A percentile compares a stretch with the other conserved stretches of the same genome.
These are phyloP conservation scores for Zosterops japonicus DNA, from an alignment of 2,113 vertebrate genomes.

Conservation along the genomic window DNA sequence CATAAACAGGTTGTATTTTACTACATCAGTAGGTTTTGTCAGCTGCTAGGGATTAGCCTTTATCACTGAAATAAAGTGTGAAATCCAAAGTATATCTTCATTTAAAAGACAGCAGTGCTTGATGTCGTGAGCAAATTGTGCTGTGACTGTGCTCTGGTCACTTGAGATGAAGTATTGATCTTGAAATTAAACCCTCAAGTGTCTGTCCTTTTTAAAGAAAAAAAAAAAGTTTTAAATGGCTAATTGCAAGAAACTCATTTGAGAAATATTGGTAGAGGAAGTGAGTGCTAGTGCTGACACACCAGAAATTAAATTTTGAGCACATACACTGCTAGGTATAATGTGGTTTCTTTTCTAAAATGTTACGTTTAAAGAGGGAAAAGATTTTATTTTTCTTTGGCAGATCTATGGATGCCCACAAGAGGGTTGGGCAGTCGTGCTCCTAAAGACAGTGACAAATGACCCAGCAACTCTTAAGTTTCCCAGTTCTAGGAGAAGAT, in stretches of 20 bases:
- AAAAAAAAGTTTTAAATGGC: background rate
- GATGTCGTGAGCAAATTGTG: background rate
- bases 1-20: background rate
- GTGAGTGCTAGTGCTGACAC: background rate
- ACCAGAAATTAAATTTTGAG: background rate
- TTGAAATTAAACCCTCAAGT: background rate
- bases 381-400: background rate
- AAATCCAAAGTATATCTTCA: background rate
- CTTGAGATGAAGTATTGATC: background rate
- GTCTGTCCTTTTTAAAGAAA: background rate
- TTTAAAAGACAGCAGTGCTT: background rate
- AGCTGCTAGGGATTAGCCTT: background rate
- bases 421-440: rapidly evolving
- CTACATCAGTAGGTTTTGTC: background rate
- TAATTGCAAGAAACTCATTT: background rate
- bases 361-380: background rate
- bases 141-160: background rate
- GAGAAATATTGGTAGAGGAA: background rate
- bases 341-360: background rate
- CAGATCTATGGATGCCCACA: background rate
- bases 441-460: background rate
- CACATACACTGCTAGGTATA: rapidly evolving
- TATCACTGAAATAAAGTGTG: background rate
- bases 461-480: background rate
- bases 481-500: background rate